Evolutionary conservation across 2,797 vertebrate species (phyloP).

Genomic region (Falco novaeseelandiae): DNA sequence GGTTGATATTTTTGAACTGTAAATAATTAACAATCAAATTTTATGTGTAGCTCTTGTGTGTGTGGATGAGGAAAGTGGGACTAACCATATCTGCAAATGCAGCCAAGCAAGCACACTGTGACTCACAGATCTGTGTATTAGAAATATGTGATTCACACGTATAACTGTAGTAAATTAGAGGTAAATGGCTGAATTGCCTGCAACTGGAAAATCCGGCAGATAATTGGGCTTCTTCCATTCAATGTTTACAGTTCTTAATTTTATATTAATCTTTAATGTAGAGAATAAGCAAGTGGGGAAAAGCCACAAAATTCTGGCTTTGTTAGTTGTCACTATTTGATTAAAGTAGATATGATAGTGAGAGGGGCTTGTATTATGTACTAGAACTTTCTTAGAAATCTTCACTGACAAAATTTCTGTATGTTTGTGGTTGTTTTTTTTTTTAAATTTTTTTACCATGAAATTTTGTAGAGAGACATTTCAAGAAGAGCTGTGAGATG

Average conservation of each 20-base stretch:
- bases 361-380: neutral
- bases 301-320: neutral
- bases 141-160: neutral
- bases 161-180: neutral
- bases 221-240: neutral
- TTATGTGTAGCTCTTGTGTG: neutral
- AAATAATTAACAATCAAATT: neutral
- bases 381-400: neutral
- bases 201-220: neutral
- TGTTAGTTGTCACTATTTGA: neutral
- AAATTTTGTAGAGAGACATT: neutral
- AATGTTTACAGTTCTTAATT: neutral
- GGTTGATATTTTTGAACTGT: neutral
- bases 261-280: neutral
- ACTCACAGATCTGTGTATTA: neutral
- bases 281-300: neutral
- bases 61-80: neutral
- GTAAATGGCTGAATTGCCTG: neutral
- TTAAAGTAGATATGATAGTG: neutral
- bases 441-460: neutral
- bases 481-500: neutral
- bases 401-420: neutral
- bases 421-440: neutral
- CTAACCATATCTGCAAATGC: neutral
- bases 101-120: neutral